A percentile compares a stretch with the other conserved stretches of the same genome.
Conservation (phyloP, 2,797 vertebrate genomes). For the Amblyopsis hoosieri region DNA sequence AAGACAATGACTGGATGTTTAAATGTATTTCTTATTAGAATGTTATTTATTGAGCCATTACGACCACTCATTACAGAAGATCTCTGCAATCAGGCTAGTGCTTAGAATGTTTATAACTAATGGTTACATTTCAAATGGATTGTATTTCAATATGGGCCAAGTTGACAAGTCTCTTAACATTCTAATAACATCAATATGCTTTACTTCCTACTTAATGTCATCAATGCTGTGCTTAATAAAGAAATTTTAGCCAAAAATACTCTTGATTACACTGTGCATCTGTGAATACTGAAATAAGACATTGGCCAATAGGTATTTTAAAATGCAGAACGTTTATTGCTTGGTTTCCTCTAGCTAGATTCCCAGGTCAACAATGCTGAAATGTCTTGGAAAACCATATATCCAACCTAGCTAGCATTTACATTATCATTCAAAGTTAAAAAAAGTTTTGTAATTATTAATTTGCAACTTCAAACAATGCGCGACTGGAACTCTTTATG, state of each 20-base stretch:
- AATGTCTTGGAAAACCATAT: slow-evolving; percentile 14
- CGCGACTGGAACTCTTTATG: no score
- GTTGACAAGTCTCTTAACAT: no score
- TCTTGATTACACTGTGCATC: neutral
- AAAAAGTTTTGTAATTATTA: no score
- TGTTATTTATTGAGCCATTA: slow-evolving; percentile 45
- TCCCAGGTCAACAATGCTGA: slow-evolving; percentile 37
- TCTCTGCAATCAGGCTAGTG: neutral
- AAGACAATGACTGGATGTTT: slow-evolving; percentile 2
- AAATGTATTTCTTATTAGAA: neutral
- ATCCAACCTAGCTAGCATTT: slow-evolving; percentile 1
- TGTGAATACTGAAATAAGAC: slow-evolving; percentile 13
- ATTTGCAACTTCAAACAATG: no score
- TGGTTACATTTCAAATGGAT: neutral
- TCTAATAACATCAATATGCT: neutral
- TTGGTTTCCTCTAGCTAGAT: slow-evolving; percentile 30
- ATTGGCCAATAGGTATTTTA: slow-evolving; percentile 26
- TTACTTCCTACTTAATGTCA: slow-evolving; percentile 22
- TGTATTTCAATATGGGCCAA: neutral
- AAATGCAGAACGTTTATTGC: slow-evolving; percentile 59
- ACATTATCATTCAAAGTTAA: neutral
- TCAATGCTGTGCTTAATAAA: slow-evolving; percentile 49
- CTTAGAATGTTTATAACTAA: neutral
- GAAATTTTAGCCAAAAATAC: slow-evolving; percentile 7
- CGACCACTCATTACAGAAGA: no score